phyloP scores from a whole-genome alignment of 2,888 invertebrate genomes.

The Polydrusus tereticollis region DNA sequence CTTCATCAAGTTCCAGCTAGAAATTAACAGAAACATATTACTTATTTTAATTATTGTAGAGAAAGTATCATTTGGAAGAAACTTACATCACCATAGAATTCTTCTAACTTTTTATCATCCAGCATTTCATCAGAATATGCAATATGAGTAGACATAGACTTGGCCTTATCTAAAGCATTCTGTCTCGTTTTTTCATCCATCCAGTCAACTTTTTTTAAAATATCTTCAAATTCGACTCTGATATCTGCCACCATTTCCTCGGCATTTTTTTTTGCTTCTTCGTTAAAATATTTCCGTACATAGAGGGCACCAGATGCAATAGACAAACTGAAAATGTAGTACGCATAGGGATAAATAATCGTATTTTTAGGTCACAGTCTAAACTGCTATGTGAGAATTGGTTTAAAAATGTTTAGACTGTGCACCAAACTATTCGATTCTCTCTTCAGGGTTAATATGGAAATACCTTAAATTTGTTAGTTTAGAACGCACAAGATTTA shows the following conservation, averaged over 20 bases:
- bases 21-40: too few relatives aligned
- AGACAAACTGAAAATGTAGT: slow-evolving; percentile 70
- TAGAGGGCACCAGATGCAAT: slow-evolving; percentile 88
- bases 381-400: not conserved
- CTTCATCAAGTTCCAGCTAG: slow-evolving; percentile 78
- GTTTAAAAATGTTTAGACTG: not conserved
- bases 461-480: too few relatives aligned
- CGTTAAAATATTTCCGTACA: slow-evolving; percentile 88
- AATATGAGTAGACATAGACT: slow-evolving; percentile 88
- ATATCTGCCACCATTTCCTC: slow-evolving; percentile 91
- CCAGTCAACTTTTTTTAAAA: slow-evolving; percentile 87
- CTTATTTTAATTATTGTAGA: too few relatives aligned
- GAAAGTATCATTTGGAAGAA: too few relatives aligned
- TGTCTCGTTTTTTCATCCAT: slow-evolving; percentile 89
- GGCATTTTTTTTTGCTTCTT: slow-evolving; percentile 85
- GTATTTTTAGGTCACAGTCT: too few relatives aligned
- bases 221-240: slow-evolving; percentile 83
- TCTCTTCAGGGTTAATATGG: too few relatives aligned
- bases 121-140: slow-evolving; percentile 93
- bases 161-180: slow-evolving; percentile 84
- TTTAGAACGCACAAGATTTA: too few relatives aligned
- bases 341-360: not conserved
- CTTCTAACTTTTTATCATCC: slow-evolving; percentile 82
- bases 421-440: too few relatives aligned
- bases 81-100: slow-evolving; percentile 81